Conservation (phyloP, 92 coral and sea anemone genomes). For the Diadumene lineata region DNA sequence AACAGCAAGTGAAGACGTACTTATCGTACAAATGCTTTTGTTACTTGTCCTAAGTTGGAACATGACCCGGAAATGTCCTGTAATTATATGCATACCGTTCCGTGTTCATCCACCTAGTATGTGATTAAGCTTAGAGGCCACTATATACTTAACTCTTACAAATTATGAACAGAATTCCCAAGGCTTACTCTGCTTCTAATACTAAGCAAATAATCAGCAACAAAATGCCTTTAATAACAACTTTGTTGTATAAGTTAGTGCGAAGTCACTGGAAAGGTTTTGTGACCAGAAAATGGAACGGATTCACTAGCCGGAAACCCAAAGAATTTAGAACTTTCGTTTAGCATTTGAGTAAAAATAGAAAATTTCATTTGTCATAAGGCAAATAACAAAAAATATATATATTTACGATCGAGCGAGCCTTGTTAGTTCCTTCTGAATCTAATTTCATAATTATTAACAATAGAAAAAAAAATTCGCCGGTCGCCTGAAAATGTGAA, state of each 20-base stretch:
- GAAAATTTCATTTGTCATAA: background rate
- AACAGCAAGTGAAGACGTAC: too few relatives aligned
- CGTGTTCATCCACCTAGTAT: background rate
- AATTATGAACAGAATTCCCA: background rate
- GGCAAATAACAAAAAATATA: too few relatives aligned
- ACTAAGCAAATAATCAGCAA: background rate
- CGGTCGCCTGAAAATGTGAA: too few relatives aligned
- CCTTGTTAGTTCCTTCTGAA: too few relatives aligned
- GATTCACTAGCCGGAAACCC: background rate
- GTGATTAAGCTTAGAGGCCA: background rate
- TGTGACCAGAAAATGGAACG: background rate
- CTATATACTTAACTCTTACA: background rate
- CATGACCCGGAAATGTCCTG: background rate
- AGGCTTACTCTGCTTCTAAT: background rate
- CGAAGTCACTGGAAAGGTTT: background rate
- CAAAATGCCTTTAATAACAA: background rate
- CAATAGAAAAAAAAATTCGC: too few relatives aligned
- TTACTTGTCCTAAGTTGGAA: background rate
- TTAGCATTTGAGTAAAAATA: background rate
- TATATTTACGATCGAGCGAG: too few relatives aligned
- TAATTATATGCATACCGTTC: background rate
- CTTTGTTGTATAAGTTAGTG: background rate
- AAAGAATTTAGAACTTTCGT: too few relatives aligned
- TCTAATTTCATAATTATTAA: too few relatives aligned
- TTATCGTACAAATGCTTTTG: background rate